Conservation (phyloP, 2,113 vertebrate species). For the Halichoerus grypus region DNA sequence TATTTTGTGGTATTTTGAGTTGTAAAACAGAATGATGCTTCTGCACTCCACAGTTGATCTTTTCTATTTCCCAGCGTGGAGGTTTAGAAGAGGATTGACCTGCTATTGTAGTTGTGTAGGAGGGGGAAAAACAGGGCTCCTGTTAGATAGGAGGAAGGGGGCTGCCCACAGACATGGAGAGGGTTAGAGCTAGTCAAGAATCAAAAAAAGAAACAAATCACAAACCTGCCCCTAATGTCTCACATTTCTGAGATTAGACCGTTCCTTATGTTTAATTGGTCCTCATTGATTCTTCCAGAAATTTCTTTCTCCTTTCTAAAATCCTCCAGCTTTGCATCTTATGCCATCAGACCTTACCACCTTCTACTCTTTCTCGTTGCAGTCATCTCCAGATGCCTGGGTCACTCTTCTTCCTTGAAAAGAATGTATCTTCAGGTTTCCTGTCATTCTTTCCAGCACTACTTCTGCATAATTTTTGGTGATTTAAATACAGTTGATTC, state of each 20-base stretch:
- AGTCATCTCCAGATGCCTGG: not conserved
- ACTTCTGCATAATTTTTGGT: slow-evolving; percentile 11
- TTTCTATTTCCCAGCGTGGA: not conserved
- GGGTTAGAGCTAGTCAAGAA: not conserved
- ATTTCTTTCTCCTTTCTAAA: not conserved
- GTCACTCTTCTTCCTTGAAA: slow-evolving; percentile 26
- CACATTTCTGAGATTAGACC: slow-evolving; percentile 1
- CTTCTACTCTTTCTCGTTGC: not conserved
- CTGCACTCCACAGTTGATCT: not conserved
- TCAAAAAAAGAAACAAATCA: not conserved
- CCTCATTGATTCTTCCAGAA: slow-evolving; percentile 9
- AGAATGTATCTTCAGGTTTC: not conserved
- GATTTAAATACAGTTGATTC: not conserved
- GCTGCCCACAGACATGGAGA: not conserved
- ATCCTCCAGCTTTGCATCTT: not conserved
- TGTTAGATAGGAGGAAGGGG: too few relatives aligned
- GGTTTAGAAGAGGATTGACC: not conserved
- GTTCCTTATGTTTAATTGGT: slow-evolving; percentile 23
- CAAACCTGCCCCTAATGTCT: not conserved
- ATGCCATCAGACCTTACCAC: not conserved
- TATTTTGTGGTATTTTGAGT: slow-evolving; percentile 43
- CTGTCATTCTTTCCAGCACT: not conserved
- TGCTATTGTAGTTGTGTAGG: not conserved
- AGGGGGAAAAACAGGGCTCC: not conserved
- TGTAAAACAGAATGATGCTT: slow-evolving; percentile 36